A percentile compares a stretch with the other conserved stretches of the same genome.
phyloP scores from a whole-genome alignment of 2,797 vertebrate species.

The Gymnopithys bicolor region DNA sequence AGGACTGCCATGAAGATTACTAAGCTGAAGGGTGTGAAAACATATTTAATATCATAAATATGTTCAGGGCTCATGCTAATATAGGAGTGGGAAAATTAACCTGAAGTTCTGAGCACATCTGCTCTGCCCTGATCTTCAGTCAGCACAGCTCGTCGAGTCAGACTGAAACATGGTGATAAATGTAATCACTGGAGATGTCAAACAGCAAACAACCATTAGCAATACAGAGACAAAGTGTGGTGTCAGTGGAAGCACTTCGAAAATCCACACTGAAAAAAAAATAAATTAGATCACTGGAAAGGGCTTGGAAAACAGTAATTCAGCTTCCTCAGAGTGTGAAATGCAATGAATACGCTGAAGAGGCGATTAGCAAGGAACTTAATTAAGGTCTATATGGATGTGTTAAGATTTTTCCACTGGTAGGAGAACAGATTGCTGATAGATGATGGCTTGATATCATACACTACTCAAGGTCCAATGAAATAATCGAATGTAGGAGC shows the following conservation, averaged over 20 bases:
- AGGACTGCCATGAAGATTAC: background rate
- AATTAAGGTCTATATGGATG: background rate
- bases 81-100: background rate
- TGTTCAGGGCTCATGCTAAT: background rate
- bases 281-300: background rate
- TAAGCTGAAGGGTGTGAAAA: background rate
- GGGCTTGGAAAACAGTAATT: slow-evolving; percentile 22
- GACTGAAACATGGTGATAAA: slow-evolving; percentile 39
- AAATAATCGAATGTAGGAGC: background rate
- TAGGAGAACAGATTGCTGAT: background rate
- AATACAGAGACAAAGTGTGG: slow-evolving; percentile 4
- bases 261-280: background rate
- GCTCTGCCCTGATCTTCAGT: background rate
- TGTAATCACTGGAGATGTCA: slow-evolving; percentile 27
- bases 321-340: background rate
- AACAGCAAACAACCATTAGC: slow-evolving; percentile 1
- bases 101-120: slow-evolving; percentile 21
- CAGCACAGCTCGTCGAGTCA: background rate
- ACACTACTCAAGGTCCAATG: background rate
- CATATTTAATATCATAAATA: background rate
- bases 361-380: background rate
- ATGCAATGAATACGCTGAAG: background rate
- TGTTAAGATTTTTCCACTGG: background rate
- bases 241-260: background rate
- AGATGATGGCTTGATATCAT: background rate